Evolutionary conservation across 2,888 invertebrate species (phyloP).

Genomic region (Cetonia aurata): DNA sequence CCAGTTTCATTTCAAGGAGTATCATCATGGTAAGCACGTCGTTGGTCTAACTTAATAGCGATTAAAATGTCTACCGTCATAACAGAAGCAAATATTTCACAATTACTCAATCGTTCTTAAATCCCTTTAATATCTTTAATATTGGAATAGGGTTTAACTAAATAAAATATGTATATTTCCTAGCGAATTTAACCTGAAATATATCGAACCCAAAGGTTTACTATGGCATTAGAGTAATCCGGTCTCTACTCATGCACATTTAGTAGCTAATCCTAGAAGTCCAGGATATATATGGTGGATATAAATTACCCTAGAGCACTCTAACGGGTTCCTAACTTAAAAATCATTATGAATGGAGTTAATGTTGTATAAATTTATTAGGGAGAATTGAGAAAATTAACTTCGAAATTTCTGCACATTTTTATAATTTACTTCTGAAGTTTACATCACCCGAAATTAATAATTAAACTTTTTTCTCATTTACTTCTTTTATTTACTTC

Average conservation of each 20-base stretch:
- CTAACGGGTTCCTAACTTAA: too few species aligned
- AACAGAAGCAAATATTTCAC: constrained; percentile 1
- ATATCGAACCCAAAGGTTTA: constrained; percentile 21
- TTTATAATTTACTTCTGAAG: too few species aligned
- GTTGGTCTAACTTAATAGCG: not conserved
- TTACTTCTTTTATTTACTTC: too few species aligned
- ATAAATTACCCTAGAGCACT: constrained; percentile 9
- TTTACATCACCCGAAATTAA: too few species aligned
- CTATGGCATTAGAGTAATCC: constrained; percentile 29
- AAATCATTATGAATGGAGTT: too few species aligned
- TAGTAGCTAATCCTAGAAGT: constrained; percentile 26
- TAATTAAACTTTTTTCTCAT: too few species aligned
- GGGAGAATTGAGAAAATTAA: too few species aligned
- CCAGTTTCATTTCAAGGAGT: not conserved
- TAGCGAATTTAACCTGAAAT: constrained; percentile 29
- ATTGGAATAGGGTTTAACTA: not conserved
- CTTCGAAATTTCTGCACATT: too few species aligned
- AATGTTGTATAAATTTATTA: too few species aligned
- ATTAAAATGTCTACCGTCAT: too few species aligned
- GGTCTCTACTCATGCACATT: constrained; percentile 11
- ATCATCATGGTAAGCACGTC: constrained; percentile 4
- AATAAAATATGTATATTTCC: constrained; percentile 13
- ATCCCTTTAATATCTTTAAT: constrained; percentile 11
- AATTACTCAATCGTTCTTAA: constrained; percentile 11
- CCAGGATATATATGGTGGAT: constrained; percentile 14